phyloP scores from a whole-genome alignment of 2,888 invertebrate species.

The Pteria penguin region DNA sequence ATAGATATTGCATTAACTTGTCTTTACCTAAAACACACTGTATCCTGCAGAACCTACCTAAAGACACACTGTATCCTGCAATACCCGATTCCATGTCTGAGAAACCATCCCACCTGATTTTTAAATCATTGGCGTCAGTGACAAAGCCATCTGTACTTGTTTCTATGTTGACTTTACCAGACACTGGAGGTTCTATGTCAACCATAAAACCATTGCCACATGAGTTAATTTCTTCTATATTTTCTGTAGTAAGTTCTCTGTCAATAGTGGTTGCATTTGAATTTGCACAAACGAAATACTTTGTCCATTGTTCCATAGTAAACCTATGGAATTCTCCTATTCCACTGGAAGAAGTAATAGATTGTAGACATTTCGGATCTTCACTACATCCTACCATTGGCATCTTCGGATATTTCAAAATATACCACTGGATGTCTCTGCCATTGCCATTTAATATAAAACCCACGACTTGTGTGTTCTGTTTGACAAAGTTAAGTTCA shows the following conservation, averaged over 20 bases:
- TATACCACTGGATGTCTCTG: conserved; percentile 5
- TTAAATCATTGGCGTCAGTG: neutral
- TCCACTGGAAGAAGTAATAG: neutral
- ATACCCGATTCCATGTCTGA: conserved; percentile 13
- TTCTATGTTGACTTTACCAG: neutral
- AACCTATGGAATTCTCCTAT: conserved; percentile 1
- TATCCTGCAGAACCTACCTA: conserved; percentile 8
- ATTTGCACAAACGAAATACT: conserved; percentile 19
- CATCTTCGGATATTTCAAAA: neutral
- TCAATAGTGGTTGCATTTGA: neutral
- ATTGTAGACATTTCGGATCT: conserved; percentile 5
- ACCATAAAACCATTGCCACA: conserved; percentile 25
- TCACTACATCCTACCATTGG: neutral
- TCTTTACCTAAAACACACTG: no score
- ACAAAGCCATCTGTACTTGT: neutral
- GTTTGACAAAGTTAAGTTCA: conserved; percentile 3
- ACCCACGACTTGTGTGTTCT: neutral
- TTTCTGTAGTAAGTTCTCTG: neutral
- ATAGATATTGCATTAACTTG: no score
- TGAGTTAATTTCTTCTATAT: neutral
- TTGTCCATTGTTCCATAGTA: neutral
- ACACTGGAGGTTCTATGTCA: conserved; percentile 2
- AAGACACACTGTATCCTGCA: neutral
- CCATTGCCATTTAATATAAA: neutral
- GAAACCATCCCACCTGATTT: conserved; percentile 16